A percentile compares a stretch with the other conserved stretches of the same genome.
These are phyloP conservation scores for Lithosia quadra DNA, from an alignment of 2,888 invertebrate genomes.

Conservation along the genomic window DNA sequence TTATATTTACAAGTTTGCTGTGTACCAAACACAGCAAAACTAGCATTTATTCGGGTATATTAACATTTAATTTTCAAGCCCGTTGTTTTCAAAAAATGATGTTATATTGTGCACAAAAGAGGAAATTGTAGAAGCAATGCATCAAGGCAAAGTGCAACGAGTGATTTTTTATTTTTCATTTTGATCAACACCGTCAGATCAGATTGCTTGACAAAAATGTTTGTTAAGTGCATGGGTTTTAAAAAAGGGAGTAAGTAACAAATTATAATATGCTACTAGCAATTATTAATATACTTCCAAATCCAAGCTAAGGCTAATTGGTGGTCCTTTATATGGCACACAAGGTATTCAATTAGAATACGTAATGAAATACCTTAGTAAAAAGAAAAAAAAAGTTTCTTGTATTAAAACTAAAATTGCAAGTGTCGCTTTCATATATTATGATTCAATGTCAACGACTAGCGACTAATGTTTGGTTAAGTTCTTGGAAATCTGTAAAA, in stretches of 20 bases:
- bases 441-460: too few species aligned
- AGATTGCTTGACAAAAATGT: too few species aligned
- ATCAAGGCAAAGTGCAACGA: neutral
- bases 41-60: too few species aligned
- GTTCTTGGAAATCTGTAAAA: neutral
- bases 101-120: neutral
- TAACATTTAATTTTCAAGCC: neutral
- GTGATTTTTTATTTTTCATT: neutral
- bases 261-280: neutral
- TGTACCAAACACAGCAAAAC: too few species aligned
- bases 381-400: too few species aligned
- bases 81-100: neutral
- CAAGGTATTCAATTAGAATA: neutral
- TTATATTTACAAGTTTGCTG: too few species aligned
- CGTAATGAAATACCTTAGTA: neutral
- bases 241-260: neutral
- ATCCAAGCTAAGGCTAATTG: neutral
- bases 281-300: neutral
- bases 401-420: too few species aligned
- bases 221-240: too few species aligned
- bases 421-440: too few species aligned
- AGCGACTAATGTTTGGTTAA: neutral
- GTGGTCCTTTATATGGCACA: conserved; percentile 1
- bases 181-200: neutral
- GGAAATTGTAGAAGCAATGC: neutral